Evolutionary conservation across 2,113 vertebrate genomes (phyloP).

Genomic region (Xenotilapia leptura): DNA sequence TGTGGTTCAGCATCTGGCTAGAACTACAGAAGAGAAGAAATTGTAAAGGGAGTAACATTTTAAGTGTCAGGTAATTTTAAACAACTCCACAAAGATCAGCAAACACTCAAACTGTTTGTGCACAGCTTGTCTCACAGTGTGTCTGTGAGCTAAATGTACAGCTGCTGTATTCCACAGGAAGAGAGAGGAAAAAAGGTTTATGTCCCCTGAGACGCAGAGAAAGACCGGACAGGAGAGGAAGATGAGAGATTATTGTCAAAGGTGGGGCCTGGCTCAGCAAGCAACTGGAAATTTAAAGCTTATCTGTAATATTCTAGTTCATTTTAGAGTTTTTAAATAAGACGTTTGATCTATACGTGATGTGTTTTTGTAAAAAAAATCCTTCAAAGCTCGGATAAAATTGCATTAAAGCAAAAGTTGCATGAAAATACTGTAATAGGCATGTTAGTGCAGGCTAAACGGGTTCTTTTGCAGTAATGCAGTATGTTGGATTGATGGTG

Average conservation of each 20-base stretch:
- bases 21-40: not conserved
- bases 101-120: not conserved
- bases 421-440: not conserved
- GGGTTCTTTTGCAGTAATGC: not conserved
- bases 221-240: not conserved
- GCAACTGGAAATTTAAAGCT: not conserved
- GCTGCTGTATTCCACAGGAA: not conserved
- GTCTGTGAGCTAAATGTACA: not conserved
- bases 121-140: not conserved
- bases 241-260: not conserved
- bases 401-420: not conserved
- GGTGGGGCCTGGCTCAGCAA: not conserved
- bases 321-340: not conserved
- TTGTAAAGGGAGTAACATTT: not conserved
- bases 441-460: not conserved
- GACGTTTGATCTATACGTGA: too few species aligned
- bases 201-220: not conserved
- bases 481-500: not conserved
- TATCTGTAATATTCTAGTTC: not conserved
- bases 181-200: not conserved
- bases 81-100: not conserved
- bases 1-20: not conserved
- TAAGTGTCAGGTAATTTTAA: not conserved
- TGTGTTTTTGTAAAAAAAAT: fast-evolving
- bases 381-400: not conserved